Evolutionary conservation across 2,797 vertebrate genomes (phyloP), one percentile per base, ranked within the genome.

Genomic region (Serranus cabrilla): DNA sequence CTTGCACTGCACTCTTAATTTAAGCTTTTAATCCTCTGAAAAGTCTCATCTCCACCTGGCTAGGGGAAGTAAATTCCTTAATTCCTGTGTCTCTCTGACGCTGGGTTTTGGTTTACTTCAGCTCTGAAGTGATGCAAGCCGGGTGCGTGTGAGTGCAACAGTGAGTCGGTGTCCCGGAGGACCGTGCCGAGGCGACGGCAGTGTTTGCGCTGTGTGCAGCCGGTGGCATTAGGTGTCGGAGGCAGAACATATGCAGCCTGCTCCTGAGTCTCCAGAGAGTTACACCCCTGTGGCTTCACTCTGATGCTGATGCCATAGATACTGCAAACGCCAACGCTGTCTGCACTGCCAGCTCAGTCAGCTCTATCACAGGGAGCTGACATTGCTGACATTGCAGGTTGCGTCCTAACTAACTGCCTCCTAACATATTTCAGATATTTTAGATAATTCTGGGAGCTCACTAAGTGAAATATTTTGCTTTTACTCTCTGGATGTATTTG

Each of bases 191-290:
- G 83, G 85, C 61, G 54, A 78, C 87, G 88, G 87, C 84, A 63
- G 81, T 90, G 82, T 91, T 93, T 92, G 88, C 17, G 63, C 74
- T 65, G 80, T 94, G 94, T 96, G 96, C 80, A 96, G 87, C 91
- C 95, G 95, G 79, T 96, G 96, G 95, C 97, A 93, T 91, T 97
- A 97, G 90, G 95, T 98, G 86, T 94, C 96, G 46, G 95, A 97
- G 89, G 94, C 95, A 18, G 91, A 96, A 64, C 93, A 97, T 85
- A 94, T 90, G 85, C 94, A 96, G 77, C 85, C 93, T 69, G 92
- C 97, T 89, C 95, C 96, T 71, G 94, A 95, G 74, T 79, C 89
- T 85, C 88, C 50, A 56, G 89, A 84, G 86, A 89, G 64, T 86
- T 87, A 57, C 82, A 80, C 74, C 66, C 63, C 46, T 25, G 78